Percentiles rank a stretch among this genome's conserved stretches.
phyloP scores from a whole-genome alignment of 2,113 vertebrate genomes.

The Leptodactylus fuscus region DNA sequence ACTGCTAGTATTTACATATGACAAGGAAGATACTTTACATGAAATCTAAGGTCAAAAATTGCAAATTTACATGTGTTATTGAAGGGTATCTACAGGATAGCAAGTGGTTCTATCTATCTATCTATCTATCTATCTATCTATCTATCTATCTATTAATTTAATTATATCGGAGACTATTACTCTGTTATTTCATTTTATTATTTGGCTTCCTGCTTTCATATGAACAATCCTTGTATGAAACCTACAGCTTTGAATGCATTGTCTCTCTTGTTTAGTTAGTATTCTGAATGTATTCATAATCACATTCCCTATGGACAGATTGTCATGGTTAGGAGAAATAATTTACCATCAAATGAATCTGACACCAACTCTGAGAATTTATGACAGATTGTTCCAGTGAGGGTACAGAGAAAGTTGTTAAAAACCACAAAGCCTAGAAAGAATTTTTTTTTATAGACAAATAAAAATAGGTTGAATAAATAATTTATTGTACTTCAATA shows the following conservation, averaged over 20 bases:
- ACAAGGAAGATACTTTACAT: no score
- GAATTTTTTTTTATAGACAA: not conserved
- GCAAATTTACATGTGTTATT: no score
- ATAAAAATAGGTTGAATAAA: conserved; percentile 12
- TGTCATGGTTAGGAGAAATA: conserved; percentile 29
- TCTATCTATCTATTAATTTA: no score
- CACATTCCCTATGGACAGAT: conserved; percentile 18
- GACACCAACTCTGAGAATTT: not conserved
- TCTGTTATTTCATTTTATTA: not conserved
- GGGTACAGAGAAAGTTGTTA: not conserved
- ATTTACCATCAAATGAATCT: not conserved
- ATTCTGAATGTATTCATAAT: not conserved
- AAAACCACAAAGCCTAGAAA: not conserved
- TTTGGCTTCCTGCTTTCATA: not conserved
- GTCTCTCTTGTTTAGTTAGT: not conserved
- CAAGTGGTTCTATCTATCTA: no score
- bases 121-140: no score
- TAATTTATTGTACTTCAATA: conserved; percentile 10
- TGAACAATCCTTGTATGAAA: not conserved
- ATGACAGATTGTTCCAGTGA: conserved; percentile 24
- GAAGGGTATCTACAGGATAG: no score
- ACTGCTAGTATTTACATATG: no score
- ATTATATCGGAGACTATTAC: not conserved
- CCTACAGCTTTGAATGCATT: not conserved
- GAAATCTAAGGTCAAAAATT: no score